phyloP scores from a whole-genome alignment of 2,113 vertebrate species.

The Monarcha castaneiventris region DNA sequence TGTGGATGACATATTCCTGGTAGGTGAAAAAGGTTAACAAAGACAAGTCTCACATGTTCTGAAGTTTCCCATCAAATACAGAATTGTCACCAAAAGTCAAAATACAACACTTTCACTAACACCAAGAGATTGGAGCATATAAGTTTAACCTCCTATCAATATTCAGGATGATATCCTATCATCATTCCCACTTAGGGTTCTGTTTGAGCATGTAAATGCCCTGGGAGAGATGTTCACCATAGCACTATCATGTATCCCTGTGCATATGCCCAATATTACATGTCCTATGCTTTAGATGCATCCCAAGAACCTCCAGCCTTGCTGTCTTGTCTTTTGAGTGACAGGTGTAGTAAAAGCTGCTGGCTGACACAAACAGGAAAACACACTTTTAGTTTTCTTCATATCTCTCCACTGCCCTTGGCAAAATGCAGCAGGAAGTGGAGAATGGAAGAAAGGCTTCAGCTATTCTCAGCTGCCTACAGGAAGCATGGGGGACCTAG shows the following conservation, averaged over 20 bases:
- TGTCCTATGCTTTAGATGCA: not conserved
- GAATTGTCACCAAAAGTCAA: not conserved
- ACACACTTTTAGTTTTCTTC: not conserved
- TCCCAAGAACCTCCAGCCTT: not conserved
- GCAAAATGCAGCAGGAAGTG: not conserved
- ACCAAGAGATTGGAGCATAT: not conserved
- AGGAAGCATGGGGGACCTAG: fast-evolving
- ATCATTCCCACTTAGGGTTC: not conserved
- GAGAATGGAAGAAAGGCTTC: not conserved
- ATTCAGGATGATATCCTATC: not conserved
- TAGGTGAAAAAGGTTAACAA: not conserved
- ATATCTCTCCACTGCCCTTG: not conserved
- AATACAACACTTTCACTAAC: not conserved
- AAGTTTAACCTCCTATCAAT: not conserved
- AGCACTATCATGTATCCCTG: not conserved
- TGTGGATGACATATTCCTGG: not conserved
- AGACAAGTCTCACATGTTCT: fast-evolving
- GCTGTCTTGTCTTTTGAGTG: not conserved
- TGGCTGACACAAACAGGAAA: not conserved
- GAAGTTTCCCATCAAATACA: not conserved
- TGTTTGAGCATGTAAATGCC: not conserved
- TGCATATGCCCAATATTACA: not conserved
- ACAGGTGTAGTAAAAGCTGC: not conserved
- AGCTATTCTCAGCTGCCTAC: not conserved
- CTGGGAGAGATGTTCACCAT: not conserved